Evolutionary conservation across 1,140 invertebrate genomes (phyloP).

Genomic region (Drosophila chauvacae): DNA sequence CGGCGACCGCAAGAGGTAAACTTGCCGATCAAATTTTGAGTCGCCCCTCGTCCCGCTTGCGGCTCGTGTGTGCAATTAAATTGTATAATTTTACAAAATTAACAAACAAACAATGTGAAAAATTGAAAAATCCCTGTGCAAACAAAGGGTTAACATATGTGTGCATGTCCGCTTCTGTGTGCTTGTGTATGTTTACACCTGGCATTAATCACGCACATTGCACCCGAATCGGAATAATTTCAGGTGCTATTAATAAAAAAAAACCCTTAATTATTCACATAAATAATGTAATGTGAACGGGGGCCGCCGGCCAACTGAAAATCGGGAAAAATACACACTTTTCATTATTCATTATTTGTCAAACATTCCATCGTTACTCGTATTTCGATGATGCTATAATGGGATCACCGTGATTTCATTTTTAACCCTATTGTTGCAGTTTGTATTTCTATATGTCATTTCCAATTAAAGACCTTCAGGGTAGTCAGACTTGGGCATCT

Average conservation of each 20-base stretch:
- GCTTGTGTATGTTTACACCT: slow-evolving; percentile 25
- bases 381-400: background rate
- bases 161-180: background rate
- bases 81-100: slow-evolving; percentile 80
- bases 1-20: slow-evolving; percentile 66
- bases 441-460: too few species aligned
- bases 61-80: slow-evolving; percentile 73
- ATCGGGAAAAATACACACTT: slow-evolving; percentile 3
- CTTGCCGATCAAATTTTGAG: slow-evolving; percentile 45
- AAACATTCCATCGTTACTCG: slow-evolving; percentile 23
- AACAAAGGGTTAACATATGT: slow-evolving; percentile 58
- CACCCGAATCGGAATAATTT: slow-evolving; percentile 60
- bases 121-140: slow-evolving; percentile 55
- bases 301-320: background rate
- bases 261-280: slow-evolving; percentile 40
- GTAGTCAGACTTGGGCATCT: too few species aligned
- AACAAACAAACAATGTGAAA: slow-evolving; percentile 65
- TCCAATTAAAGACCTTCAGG: too few species aligned
- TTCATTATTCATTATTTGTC: slow-evolving; percentile 33
- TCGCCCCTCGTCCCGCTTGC: slow-evolving; percentile 19
- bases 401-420: background rate
- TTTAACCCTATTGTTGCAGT: background rate
- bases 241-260: slow-evolving; percentile 55
- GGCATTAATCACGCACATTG: slow-evolving; percentile 64
- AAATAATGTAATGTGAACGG: slow-evolving; percentile 34